Percentiles rank a stretch among this genome's conserved stretches.
These are phyloP conservation scores for Amphibalanus amphitrite DNA, from an alignment of 1,140 invertebrate species.

Conservation along the genomic window DNA sequence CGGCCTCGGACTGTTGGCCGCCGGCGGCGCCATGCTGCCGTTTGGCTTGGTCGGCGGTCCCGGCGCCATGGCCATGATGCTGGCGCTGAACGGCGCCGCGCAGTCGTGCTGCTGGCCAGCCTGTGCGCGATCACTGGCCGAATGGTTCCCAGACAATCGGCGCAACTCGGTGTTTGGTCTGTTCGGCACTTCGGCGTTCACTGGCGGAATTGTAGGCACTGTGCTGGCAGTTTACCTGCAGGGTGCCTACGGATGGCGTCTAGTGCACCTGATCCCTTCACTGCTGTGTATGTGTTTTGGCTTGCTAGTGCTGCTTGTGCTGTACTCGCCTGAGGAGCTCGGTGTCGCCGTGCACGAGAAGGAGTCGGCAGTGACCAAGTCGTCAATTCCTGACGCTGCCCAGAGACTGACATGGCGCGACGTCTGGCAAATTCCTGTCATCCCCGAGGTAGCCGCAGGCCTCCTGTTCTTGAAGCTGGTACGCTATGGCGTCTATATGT, in stretches of 20 bases:
- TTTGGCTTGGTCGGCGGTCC: slow-evolving; percentile 30
- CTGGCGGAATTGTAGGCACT: slow-evolving; percentile 32
- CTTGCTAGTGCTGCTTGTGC: slow-evolving; percentile 25
- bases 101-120: slow-evolving; percentile 35
- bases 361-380: slow-evolving; percentile 10
- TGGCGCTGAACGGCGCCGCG: slow-evolving; percentile 31
- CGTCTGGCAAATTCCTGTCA: slow-evolving; percentile 25
- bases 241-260: slow-evolving; percentile 30
- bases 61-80: slow-evolving; percentile 24
- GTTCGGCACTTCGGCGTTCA: slow-evolving; percentile 34
- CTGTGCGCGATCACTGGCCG: slow-evolving; percentile 28
- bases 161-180: slow-evolving; percentile 33
- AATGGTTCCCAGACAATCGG: slow-evolving; percentile 30
- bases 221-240: slow-evolving; percentile 32
- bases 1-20: slow-evolving; percentile 27
- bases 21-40: slow-evolving; percentile 29
- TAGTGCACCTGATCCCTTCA: slow-evolving; percentile 26
- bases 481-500: slow-evolving; percentile 36
- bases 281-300: slow-evolving; percentile 25
- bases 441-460: slow-evolving; percentile 31
- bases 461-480: slow-evolving; percentile 35
- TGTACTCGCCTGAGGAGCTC: slow-evolving; percentile 26
- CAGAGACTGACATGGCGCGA: slow-evolving; percentile 8
- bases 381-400: not conserved
- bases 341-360: slow-evolving; percentile 24